phyloP scores from a whole-genome alignment of 2,888 invertebrate species.

The Teleiodes luculella region DNA sequence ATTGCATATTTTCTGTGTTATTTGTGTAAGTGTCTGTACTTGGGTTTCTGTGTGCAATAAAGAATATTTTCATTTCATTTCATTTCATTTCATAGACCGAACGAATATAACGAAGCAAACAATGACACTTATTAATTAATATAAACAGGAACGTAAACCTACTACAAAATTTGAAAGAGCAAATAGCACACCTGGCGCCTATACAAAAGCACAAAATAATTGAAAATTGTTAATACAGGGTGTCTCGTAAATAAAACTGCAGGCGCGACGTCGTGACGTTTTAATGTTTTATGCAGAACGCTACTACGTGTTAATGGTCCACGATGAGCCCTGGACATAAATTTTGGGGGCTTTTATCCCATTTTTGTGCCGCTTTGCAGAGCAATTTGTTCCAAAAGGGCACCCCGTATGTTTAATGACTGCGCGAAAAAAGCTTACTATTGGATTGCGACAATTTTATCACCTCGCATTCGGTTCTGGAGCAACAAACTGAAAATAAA shows the following conservation, averaged over 20 bases:
- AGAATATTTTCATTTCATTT: too few relatives aligned
- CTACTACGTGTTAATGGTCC: slow-evolving; percentile 68
- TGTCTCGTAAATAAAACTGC: slow-evolving; percentile 61
- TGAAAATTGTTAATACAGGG: slow-evolving; percentile 61
- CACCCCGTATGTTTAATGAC: slow-evolving; percentile 37
- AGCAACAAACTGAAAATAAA: neutral
- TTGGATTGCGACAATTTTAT: neutral
- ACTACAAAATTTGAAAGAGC: neutral
- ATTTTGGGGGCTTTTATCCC: slow-evolving; percentile 62
- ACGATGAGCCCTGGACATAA: slow-evolving; percentile 63
- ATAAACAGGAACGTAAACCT: too few relatives aligned
- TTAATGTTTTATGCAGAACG: slow-evolving; percentile 72
- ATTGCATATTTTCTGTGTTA: too few relatives aligned
- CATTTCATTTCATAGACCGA: too few relatives aligned
- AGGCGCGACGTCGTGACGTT: slow-evolving; percentile 54
- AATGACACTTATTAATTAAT: too few relatives aligned
- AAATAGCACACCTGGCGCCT: slow-evolving; percentile 31
- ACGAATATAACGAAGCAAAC: too few relatives aligned
- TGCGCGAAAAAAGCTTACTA: neutral
- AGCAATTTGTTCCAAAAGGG: slow-evolving; percentile 45
- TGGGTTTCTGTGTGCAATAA: too few relatives aligned
- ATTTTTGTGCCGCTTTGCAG: slow-evolving; percentile 57
- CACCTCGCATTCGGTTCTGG: neutral
- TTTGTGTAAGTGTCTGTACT: too few relatives aligned
- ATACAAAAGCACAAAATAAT: slow-evolving; percentile 47